These are phyloP conservation scores for Daubentonia madagascariensis DNA, from an alignment of 2,113 vertebrate species.

Conservation along the genomic window DNA sequence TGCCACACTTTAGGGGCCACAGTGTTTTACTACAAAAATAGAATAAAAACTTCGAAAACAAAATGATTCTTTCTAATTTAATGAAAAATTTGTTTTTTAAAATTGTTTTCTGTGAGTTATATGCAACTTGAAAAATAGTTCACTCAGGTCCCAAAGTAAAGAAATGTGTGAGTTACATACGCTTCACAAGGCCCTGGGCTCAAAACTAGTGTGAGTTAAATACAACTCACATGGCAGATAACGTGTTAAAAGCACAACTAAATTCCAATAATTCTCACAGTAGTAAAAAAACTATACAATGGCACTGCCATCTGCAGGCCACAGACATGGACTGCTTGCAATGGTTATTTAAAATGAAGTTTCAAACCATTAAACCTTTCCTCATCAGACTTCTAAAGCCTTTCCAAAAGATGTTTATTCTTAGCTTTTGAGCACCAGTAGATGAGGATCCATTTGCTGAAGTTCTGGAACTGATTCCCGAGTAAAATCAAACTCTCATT, in stretches of 20 bases:
- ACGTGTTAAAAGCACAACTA: not conserved
- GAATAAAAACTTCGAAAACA: no score
- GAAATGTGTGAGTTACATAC: no score
- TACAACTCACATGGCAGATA: no score
- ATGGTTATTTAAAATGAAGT: slow-evolving; percentile 33
- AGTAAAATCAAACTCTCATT: slow-evolving; percentile 7
- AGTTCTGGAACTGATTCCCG: not conserved
- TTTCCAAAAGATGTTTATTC: slow-evolving; percentile 25
- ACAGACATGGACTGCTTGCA: not conserved
- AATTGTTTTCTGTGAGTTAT: no score
- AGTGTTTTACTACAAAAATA: no score
- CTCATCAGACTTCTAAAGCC: not conserved
- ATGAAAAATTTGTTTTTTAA: no score
- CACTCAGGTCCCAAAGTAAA: no score
- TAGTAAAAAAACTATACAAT: slow-evolving; percentile 28
- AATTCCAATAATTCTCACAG: not conserved
- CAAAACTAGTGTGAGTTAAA: no score
- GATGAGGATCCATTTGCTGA: slow-evolving; percentile 1
- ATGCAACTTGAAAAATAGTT: no score
- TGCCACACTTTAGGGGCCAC: no score
- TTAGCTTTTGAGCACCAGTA: slow-evolving; percentile 4
- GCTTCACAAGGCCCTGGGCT: no score
- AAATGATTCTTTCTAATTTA: no score
- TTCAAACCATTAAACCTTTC: slow-evolving; percentile 27
- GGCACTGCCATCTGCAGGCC: slow-evolving; percentile 74